phyloP scores from a whole-genome alignment of 2,888 invertebrate genomes.

The Brachyptera risi region DNA sequence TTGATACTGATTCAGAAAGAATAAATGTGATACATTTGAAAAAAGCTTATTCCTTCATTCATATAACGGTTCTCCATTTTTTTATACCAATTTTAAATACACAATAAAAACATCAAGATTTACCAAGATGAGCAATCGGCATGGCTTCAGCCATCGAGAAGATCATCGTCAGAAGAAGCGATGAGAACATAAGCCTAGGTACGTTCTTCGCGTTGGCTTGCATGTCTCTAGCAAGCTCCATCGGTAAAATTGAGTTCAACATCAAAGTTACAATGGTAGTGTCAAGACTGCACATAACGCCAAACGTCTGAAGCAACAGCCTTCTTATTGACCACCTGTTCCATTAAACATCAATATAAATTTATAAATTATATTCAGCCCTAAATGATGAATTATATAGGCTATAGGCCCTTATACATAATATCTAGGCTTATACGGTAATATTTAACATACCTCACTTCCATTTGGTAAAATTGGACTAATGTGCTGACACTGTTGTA shows the following conservation, averaged over 20 bases:
- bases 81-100: too few relatives aligned
- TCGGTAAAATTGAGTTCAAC: slow-evolving; percentile 81
- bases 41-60: too few relatives aligned
- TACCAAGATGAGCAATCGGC: slow-evolving; percentile 86
- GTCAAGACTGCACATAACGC: slow-evolving; percentile 82
- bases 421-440: too few relatives aligned
- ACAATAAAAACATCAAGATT: too few relatives aligned
- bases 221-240: slow-evolving; percentile 85
- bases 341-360: too few relatives aligned
- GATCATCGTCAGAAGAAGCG: slow-evolving; percentile 79
- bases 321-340: slow-evolving; percentile 82
- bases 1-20: too few relatives aligned
- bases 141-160: slow-evolving; percentile 87
- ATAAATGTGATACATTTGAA: too few relatives aligned
- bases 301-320: slow-evolving; percentile 78
- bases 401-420: too few relatives aligned
- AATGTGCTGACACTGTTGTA: slow-evolving; percentile 80
- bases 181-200: slow-evolving; percentile 76
- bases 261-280: slow-evolving; percentile 75
- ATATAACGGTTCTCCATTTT: too few relatives aligned
- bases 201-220: slow-evolving; percentile 72
- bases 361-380: too few relatives aligned
- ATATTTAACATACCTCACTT: too few relatives aligned
- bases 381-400: too few relatives aligned
- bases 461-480: slow-evolving; percentile 95